These are phyloP conservation scores for Neolamprologus kungweensis DNA, from an alignment of 2,113 vertebrate genomes.

Conservation along the genomic window DNA sequence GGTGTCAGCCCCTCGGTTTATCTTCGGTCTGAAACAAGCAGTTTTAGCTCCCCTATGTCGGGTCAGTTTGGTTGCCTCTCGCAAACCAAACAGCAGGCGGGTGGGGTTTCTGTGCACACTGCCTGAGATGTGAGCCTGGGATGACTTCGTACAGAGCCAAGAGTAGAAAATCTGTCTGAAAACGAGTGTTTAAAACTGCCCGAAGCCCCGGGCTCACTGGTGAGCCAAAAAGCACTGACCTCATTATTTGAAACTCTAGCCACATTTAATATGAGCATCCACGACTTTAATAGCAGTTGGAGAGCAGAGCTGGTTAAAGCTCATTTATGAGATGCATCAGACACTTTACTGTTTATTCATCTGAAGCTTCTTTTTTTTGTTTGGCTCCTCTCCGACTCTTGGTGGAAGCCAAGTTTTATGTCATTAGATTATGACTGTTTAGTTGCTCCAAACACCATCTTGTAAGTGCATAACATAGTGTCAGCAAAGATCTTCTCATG, in stretches of 20 bases:
- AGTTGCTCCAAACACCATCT: constrained; percentile 3
- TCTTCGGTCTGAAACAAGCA: not conserved
- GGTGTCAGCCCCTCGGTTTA: not conserved
- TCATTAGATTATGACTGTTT: not conserved
- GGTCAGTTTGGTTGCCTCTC: not conserved
- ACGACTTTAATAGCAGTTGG: not conserved
- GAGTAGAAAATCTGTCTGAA: not conserved
- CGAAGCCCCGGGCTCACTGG: not conserved
- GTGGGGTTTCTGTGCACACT: not conserved
- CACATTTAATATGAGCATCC: not conserved
- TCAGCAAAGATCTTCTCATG: not conserved
- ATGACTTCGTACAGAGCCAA: not conserved
- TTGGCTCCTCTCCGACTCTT: not conserved
- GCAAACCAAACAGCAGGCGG: not conserved
- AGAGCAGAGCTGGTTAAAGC: not conserved
- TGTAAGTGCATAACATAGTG: not conserved
- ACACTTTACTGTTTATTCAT: not conserved
- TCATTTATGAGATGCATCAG: not conserved
- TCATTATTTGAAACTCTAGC: not conserved
- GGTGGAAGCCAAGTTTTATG: not conserved
- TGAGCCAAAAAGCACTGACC: not conserved
- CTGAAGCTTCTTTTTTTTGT: not conserved
- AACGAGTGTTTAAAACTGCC: not conserved
- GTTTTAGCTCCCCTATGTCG: not conserved
- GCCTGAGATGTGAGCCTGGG: not conserved